phyloP scores from a whole-genome alignment of 2,797 vertebrate genomes.

The Gambusia yucatana region DNA sequence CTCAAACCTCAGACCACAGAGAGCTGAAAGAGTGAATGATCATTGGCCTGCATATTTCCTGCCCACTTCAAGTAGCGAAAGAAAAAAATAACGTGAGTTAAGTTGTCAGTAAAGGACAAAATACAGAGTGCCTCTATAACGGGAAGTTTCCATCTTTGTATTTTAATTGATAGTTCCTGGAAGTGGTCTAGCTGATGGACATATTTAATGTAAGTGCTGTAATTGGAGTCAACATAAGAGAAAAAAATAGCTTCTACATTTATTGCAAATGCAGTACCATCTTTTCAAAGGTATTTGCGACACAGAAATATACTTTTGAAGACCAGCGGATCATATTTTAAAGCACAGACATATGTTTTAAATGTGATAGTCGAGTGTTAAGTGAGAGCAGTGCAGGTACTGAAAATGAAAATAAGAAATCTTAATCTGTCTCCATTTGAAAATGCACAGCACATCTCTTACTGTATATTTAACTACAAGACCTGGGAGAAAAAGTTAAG shows the following conservation, averaged over 20 bases:
- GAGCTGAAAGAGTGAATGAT: slow-evolving; percentile 42
- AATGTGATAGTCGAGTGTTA: neutral
- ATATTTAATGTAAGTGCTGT: slow-evolving; percentile 19
- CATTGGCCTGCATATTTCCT: slow-evolving; percentile 39
- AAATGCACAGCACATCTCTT: neutral
- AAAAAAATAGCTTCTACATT: neutral
- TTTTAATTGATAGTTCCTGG: slow-evolving; percentile 59
- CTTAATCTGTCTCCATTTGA: neutral
- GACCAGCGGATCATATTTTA: neutral
- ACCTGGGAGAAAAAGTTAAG: too few relatives aligned
- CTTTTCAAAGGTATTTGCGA: neutral
- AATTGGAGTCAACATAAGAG: slow-evolving; percentile 25
- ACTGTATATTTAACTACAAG: too few relatives aligned
- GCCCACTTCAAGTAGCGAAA: slow-evolving; percentile 7
- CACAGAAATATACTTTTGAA: neutral
- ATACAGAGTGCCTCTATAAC: slow-evolving; percentile 47
- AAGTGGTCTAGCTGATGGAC: slow-evolving; percentile 32
- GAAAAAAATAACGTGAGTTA: slow-evolving; percentile 29
- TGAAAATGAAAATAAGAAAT: neutral
- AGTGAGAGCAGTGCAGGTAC: neutral
- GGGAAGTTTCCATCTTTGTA: slow-evolving; percentile 50
- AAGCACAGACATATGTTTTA: neutral
- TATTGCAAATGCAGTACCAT: neutral
- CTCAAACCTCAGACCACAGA: slow-evolving; percentile 47
- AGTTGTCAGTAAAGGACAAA: slow-evolving; percentile 42